Evolutionary conservation across 2,797 vertebrate genomes (phyloP), one percentile per base, ranked within the genome.

Genomic region (Tragelaphus eurycerus): DNA sequence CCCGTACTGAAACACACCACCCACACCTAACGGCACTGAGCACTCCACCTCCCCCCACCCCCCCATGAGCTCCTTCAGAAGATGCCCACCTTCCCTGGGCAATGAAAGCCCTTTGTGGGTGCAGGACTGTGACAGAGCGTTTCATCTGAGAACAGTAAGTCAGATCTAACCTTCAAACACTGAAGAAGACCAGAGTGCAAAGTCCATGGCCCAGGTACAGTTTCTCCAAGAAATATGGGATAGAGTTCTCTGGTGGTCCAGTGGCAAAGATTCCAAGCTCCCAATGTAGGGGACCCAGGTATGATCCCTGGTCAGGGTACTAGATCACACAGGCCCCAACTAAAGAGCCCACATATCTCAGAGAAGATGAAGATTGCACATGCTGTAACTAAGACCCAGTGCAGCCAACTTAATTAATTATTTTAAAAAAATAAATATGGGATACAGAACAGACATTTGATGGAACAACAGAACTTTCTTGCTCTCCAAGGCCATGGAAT

Each of bases 261-360:
- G 71, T 74, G 71, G 6, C 3, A 23, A 74, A 74, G 38, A 43
- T 4, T 43, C 71, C 0, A 0, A 12, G 38, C 1, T 43, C 71
- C 12, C 38, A 74, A 27, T 43, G 38, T 16, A 74, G 71, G 12
- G 12, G 38, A 74, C 15, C 17, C 38, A 74, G 38, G 23, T 43
- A 25, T 12, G 0, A 74, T 7, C 71, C 21, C 38, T 74, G 23
- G 27, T 6, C 27, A 29, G 27, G 59, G 59, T 27, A 60, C 12
- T 60, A 29, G 38, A 43, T 43, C 0, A 0, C 71, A 74, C 71
- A 43, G 2, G 38, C 38, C 38, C 34, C 71, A 74, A 25, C 1
- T 74, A 74, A 43, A 74, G 38, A 25, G 38, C 21, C 11, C 23
- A 14, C 38, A 74, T 74, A 7, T 23, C 71, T 43, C 21, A n/a